Evolutionary conservation across 2,797 vertebrate genomes (phyloP).

Genomic region (Micromesistius poutassou): DNA sequence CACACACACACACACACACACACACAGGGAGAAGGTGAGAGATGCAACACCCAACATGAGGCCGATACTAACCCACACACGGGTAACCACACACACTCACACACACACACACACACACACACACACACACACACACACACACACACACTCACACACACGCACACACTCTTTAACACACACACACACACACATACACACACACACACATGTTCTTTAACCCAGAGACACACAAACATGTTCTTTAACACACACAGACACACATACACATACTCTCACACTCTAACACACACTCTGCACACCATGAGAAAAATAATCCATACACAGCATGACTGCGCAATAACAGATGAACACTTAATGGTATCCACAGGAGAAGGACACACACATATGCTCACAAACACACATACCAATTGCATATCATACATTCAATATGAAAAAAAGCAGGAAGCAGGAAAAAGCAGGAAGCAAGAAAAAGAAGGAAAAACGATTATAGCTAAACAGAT

Average conservation of each 20-base stretch:
- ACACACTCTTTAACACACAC: constrained; percentile 20
- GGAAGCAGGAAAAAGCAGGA: background rate
- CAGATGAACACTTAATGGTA: constrained; percentile 75
- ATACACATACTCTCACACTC: constrained; percentile 26
- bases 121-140: constrained; percentile 29
- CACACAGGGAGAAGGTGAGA: constrained; percentile 63
- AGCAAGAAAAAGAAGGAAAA: background rate
- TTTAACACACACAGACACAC: too few relatives aligned
- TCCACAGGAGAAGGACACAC: constrained; percentile 65
- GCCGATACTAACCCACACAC: constrained; percentile 71
- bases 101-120: constrained; percentile 22
- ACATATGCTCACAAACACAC: constrained; percentile 19
- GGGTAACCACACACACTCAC: constrained; percentile 53
- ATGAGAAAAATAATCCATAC: constrained; percentile 70
- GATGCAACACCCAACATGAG: constrained; percentile 74
- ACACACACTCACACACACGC: constrained; percentile 39
- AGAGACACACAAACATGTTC: too few relatives aligned
- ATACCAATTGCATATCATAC: constrained; percentile 20
- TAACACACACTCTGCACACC: constrained; percentile 50
- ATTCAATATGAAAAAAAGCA: constrained; percentile 24
- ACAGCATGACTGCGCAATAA: constrained; percentile 71
- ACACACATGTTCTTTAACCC: too few relatives aligned
- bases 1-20: constrained; percentile 24
- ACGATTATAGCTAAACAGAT: background rate
- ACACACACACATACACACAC: constrained; percentile 6